A percentile compares a stretch with the other conserved stretches of the same genome.
These are phyloP conservation scores for Melanocharis versteri DNA, from an alignment of 2,113 vertebrate genomes.

Conservation along the genomic window DNA sequence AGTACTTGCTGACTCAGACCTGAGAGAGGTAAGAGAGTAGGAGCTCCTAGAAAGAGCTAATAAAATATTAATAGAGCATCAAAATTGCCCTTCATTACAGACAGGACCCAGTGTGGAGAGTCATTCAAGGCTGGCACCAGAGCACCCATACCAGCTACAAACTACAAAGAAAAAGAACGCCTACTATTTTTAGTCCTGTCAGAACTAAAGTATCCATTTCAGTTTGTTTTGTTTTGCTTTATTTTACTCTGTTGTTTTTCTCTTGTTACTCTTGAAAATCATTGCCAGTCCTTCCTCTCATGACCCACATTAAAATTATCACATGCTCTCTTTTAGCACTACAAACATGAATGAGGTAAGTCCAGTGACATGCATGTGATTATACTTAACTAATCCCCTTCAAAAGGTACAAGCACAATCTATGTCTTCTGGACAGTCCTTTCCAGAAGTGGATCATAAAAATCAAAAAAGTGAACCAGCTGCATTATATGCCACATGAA, in stretches of 20 bases:
- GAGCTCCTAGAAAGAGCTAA: background rate
- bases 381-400: constrained; percentile 17
- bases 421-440: background rate
- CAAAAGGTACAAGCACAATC: background rate
- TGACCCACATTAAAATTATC: constrained; percentile 21
- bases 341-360: constrained; percentile 7
- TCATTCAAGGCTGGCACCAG: background rate
- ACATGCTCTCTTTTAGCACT: constrained; percentile 7
- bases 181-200: constrained; percentile 26
- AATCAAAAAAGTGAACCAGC: background rate
- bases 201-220: background rate
- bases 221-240: constrained; percentile 19
- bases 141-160: background rate
- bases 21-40: background rate
- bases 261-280: constrained; percentile 5
- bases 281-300: background rate
- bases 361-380: background rate
- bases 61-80: background rate
- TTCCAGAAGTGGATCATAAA: background rate
- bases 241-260: constrained; percentile 18
- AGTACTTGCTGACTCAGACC: background rate
- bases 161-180: background rate
- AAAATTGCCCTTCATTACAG: background rate
- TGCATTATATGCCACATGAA: background rate
- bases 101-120: background rate